Percentiles rank a stretch among this genome's conserved stretches.
phyloP scores from a whole-genome alignment of 2,888 invertebrate species.

The Aromia moschata region DNA sequence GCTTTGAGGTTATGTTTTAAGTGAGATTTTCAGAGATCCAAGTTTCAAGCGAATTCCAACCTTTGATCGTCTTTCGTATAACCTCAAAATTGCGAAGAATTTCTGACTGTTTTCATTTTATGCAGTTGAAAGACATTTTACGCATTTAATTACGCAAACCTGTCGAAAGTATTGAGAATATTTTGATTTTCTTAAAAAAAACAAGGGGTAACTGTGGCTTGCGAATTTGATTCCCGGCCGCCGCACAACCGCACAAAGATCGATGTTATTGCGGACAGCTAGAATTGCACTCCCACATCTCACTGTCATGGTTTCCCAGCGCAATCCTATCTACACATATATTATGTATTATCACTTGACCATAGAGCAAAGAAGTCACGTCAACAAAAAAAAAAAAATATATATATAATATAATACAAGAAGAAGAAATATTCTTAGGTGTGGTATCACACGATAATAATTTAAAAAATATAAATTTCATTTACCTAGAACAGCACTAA shows the following conservation, averaged over 20 bases:
- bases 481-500: slow-evolving; percentile 33
- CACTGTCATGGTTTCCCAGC: slow-evolving; percentile 32
- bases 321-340: slow-evolving; percentile 14
- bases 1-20: too few species aligned
- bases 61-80: too few species aligned
- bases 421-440: slow-evolving; percentile 39
- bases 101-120: too few species aligned
- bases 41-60: too few species aligned
- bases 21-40: too few species aligned
- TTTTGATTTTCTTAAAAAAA: too few species aligned
- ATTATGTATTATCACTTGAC: slow-evolving; percentile 37
- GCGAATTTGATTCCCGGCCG: slow-evolving; percentile 3
- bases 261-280: slow-evolving; percentile 22
- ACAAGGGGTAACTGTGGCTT: too few species aligned
- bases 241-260: slow-evolving; percentile 7
- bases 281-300: slow-evolving; percentile 23
- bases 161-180: too few species aligned
- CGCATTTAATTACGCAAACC: too few species aligned
- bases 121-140: too few species aligned
- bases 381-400: slow-evolving; percentile 29
- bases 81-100: too few species aligned
- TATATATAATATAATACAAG: slow-evolving; percentile 35
- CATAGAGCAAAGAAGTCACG: slow-evolving; percentile 33
- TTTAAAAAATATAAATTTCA: slow-evolving; percentile 44
- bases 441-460: slow-evolving; percentile 47